These are phyloP conservation scores for Nemopilema nomurai DNA, from an alignment of 30 jellyfish, hydroid and myxozoan species.

Conservation along the genomic window DNA sequence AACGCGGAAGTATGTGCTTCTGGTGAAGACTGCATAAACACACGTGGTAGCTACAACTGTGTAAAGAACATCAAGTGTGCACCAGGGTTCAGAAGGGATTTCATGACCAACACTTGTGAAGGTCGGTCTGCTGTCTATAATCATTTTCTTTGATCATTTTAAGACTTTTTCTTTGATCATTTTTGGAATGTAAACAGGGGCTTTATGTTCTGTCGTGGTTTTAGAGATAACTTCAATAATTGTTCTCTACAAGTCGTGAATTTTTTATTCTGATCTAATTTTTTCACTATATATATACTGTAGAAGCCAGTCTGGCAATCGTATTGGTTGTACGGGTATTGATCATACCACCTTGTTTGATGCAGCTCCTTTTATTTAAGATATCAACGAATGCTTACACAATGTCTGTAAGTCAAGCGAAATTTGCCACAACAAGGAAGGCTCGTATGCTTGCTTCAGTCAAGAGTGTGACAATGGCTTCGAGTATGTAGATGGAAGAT, in stretches of 20 bases:
- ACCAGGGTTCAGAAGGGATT: conserved; percentile 37
- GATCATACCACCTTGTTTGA: no score
- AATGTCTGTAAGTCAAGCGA: conserved; percentile 62
- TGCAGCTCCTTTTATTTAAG: no score
- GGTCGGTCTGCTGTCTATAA: conserved; percentile 23
- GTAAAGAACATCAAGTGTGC: conserved; percentile 16
- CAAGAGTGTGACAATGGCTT: conserved; percentile 59
- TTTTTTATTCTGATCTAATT: no score
- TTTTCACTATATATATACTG: no score
- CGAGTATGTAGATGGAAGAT: conserved; percentile 43
- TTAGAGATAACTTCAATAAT: no score
- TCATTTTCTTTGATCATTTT: neutral
- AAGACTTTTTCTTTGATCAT: no score
- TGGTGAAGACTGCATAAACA: conserved; percentile 24
- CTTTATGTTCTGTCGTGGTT: no score
- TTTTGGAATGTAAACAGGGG: no score
- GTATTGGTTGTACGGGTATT: no score
- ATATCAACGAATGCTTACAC: conserved; percentile 52
- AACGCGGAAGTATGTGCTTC: conserved; percentile 36
- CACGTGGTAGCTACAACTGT: conserved; percentile 47
- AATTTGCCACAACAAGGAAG: conserved; percentile 49
- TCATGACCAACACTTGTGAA: conserved; percentile 48
- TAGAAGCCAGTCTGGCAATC: no score
- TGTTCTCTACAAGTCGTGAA: no score
- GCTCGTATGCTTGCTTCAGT: conserved; percentile 42